Evolutionary conservation across 2,797 vertebrate species (phyloP).

Genomic region (Crocidura indochinensis): DNA sequence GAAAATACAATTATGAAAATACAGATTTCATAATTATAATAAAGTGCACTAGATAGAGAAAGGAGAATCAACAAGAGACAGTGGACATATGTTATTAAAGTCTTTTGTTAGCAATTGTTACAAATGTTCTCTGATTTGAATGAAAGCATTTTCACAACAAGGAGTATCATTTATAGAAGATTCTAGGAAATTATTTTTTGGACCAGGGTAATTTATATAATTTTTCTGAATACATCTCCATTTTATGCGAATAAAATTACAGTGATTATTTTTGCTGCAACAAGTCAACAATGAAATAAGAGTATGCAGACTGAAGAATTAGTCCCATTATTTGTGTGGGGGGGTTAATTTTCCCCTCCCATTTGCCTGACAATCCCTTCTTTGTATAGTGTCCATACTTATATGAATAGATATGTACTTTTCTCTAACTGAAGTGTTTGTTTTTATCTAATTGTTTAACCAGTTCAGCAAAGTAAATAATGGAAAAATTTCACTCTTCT

Average conservation of each 20-base stretch:
- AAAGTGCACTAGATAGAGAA: not conserved
- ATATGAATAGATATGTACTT: too few relatives aligned
- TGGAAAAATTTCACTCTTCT: not conserved
- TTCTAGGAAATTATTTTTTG: not conserved
- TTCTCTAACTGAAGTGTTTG: not conserved
- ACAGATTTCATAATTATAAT: slow-evolving; percentile 63
- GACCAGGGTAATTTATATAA: not conserved
- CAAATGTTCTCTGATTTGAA: not conserved
- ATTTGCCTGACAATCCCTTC: not conserved
- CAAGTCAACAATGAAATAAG: not conserved
- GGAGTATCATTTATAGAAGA: slow-evolving; percentile 3
- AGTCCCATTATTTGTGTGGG: not conserved
- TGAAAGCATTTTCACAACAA: slow-evolving; percentile 15
- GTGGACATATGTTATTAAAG: not conserved
- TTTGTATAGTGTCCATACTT: not conserved
- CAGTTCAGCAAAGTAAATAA: not conserved
- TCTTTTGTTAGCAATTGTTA: not conserved
- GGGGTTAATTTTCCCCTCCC: not conserved
- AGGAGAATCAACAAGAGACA: not conserved
- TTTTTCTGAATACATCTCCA: not conserved
- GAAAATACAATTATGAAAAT: slow-evolving; percentile 18
- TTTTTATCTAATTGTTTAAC: not conserved
- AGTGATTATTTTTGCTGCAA: not conserved
- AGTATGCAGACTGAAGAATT: not conserved
- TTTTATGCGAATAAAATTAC: slow-evolving; percentile 30